Percentiles rank a stretch among this genome's conserved stretches.
These are phyloP conservation scores for Orchesella flavescens DNA, from an alignment of 2,888 invertebrate species.

Conservation along the genomic window DNA sequence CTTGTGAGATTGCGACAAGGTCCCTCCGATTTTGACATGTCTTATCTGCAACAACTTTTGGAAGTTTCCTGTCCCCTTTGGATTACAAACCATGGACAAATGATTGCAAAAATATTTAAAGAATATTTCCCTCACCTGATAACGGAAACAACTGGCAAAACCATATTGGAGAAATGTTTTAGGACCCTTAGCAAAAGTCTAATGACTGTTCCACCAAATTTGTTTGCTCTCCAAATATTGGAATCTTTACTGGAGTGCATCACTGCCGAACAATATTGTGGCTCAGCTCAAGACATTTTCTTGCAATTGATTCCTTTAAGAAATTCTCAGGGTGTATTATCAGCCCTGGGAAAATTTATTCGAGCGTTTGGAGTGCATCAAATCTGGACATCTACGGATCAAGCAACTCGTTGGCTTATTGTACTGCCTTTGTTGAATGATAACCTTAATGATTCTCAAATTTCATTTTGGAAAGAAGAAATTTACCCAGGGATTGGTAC, in stretches of 20 bases:
- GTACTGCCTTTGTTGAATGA: conserved; percentile 69
- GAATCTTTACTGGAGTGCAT: conserved; percentile 62
- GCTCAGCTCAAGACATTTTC: conserved; percentile 66
- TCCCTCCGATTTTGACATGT: conserved; percentile 32
- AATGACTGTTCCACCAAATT: conserved; percentile 70
- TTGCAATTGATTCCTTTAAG: conserved; percentile 68
- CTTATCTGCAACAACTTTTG: conserved; percentile 62
- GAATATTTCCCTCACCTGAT: conserved; percentile 67
- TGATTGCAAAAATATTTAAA: conserved; percentile 47
- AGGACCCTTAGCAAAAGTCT: conserved; percentile 66
- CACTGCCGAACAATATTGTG: conserved; percentile 54
- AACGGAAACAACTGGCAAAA: conserved; percentile 15
- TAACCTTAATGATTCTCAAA: conserved; percentile 60
- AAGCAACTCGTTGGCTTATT: conserved; percentile 57
- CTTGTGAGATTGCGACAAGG: conserved; percentile 53
- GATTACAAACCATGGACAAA: conserved; percentile 64
- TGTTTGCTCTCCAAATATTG: conserved; percentile 61
- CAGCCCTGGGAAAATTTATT: conserved; percentile 65
- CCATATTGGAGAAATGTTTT: conserved; percentile 63
- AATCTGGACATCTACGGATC: conserved; percentile 67
- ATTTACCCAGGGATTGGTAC: conserved; percentile 57
- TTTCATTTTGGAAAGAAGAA: conserved; percentile 70
- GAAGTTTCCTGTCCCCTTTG: conserved; percentile 65
- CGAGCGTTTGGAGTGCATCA: conserved; percentile 69
- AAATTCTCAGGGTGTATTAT: conserved; percentile 52